These are phyloP conservation scores for Punctoribates punctum DNA, from an alignment of 2,888 invertebrate species.

Conservation along the genomic window DNA sequence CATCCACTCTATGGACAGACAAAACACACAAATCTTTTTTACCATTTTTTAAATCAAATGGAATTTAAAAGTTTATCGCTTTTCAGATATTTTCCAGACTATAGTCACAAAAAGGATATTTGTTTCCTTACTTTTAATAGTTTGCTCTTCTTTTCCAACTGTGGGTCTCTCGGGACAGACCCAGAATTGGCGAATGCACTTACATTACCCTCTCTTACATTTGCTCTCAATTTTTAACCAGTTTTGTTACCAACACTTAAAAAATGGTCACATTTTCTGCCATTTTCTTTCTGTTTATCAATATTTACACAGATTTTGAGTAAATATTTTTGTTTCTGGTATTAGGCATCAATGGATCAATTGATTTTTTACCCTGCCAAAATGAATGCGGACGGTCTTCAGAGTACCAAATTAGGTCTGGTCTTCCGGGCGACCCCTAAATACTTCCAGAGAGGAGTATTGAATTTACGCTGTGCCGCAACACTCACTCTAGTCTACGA, in stretches of 20 bases:
- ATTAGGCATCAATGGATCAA: conserved; percentile 36
- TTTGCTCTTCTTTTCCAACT: background rate
- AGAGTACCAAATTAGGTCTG: conserved; percentile 37
- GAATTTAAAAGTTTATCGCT: background rate
- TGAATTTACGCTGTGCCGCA: conserved; percentile 40
- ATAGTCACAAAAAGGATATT: background rate
- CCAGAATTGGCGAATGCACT: background rate
- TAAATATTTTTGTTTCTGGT: background rate
- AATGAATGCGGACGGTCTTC: conserved; percentile 30
- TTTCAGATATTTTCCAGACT: background rate
- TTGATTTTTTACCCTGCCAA: conserved; percentile 20
- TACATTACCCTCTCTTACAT: background rate
- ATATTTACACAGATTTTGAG: background rate
- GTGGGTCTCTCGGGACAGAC: conserved; percentile 15
- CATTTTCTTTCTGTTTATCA: background rate
- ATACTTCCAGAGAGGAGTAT: conserved; percentile 34
- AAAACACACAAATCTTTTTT: conserved; percentile 1
- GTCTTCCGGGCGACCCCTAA: conserved; percentile 30
- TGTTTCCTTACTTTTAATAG: background rate
- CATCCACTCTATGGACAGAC: background rate
- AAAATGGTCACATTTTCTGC: background rate
- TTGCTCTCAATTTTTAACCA: background rate
- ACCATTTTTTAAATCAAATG: conserved; percentile 21
- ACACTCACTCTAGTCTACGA: conserved; percentile 41
- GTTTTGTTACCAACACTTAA: background rate